phyloP scores from a whole-genome alignment of 1,140 invertebrate species.

The Pantala flavescens region DNA sequence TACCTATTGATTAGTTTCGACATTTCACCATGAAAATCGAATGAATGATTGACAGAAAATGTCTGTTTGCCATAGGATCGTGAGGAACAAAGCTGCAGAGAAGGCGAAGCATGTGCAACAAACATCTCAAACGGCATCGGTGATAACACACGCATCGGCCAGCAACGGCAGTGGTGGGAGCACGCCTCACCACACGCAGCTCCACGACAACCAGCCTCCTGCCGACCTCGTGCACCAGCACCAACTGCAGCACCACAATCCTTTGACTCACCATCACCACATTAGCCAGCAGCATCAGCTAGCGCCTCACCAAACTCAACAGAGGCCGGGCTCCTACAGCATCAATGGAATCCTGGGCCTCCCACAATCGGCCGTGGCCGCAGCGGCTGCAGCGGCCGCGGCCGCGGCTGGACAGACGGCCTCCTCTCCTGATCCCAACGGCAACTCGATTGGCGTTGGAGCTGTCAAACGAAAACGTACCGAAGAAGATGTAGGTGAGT shows the following conservation, averaged over 20 bases:
- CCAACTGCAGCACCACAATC: constrained; percentile 30
- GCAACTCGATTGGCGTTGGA: constrained; percentile 41
- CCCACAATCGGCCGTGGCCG: constrained; percentile 50
- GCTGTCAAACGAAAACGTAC: constrained; percentile 53
- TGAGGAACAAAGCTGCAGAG: constrained; percentile 90
- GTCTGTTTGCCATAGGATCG: constrained; percentile 72
- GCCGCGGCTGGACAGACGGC: background rate
- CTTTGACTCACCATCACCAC: constrained; percentile 21
- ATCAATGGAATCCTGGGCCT: constrained; percentile 93
- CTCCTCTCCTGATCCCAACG: constrained; percentile 45
- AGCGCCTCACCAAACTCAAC: constrained; percentile 17
- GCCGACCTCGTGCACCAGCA: constrained; percentile 26
- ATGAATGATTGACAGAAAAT: too few species aligned
- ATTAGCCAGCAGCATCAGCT: background rate
- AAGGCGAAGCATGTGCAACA: constrained; percentile 86
- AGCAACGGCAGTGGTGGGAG: constrained; percentile 20
- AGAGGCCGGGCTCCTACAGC: constrained; percentile 63
- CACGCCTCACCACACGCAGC: constrained; percentile 21
- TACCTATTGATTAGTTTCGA: too few species aligned
- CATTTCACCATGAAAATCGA: too few species aligned
- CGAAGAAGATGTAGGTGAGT: constrained; percentile 46
- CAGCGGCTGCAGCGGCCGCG: background rate
- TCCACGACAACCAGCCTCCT: constrained; percentile 16
- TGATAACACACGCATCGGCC: constrained; percentile 28
- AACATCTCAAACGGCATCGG: constrained; percentile 28